Evolutionary conservation across 2,888 invertebrate species (phyloP), one percentile per base, ranked within the genome.

Genomic region (Ceramica pisi): DNA sequence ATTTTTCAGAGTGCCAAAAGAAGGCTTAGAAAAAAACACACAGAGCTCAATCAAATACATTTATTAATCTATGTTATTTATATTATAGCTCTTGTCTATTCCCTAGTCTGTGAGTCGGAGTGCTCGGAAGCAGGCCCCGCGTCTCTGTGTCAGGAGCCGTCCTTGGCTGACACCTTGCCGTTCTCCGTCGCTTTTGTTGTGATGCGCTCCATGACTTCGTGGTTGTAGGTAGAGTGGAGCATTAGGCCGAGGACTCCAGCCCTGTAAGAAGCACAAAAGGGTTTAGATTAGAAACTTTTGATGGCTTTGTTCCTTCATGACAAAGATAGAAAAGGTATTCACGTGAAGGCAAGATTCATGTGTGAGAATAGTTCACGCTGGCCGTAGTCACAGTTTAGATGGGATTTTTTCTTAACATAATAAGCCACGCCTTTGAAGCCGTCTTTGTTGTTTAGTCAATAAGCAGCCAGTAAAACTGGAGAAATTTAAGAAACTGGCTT

Each of bases 191-290:
- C 92, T 71, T 95, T 95, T 21, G 88, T 88, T 2, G 95, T 94
- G 84, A 96, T 96, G 2, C 95, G 91, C 87, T 98, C 98, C 97
- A 98, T 98, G 0, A 98, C 97, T 85, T 98, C 98, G 90, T 99
- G 99, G 94, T 99, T 99, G 91, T 99, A 99, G 0, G 99, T 99
- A 9, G 99, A 99, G 92, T 99, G 99, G n/a, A 99, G 95, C 98
- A 99, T 98, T 1, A 99, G 96, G 0, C 99, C 98, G 19, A 99
- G 95, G 0, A 99, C 98, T 0, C 99, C 99, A 56, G 99, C 99
- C 71, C 99, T 97, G 85, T 91, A 35, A 35, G 64, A 57, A 60
- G 67, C 73, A 23, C 69, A 65, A n/a, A 26, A 0, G 7, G 1
- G 10, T 19, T 61, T 48, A 16, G n/a, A 4, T n/a, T n/a, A 60